Evolutionary conservation across 2,888 invertebrate species (phyloP).

Genomic region (Acrocera orbiculus): DNA sequence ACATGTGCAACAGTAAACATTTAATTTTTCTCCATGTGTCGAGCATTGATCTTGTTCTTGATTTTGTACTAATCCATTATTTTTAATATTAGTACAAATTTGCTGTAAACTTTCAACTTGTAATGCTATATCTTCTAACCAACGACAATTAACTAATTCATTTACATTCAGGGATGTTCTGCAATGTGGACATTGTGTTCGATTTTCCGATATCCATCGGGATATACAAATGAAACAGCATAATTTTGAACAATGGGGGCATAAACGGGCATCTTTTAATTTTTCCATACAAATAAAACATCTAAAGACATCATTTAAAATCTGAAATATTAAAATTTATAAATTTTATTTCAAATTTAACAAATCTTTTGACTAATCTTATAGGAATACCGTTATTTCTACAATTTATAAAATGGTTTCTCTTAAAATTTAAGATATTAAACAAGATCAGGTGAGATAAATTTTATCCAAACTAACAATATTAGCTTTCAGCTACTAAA

Average conservation of each 20-base stretch:
- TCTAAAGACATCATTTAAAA: conserved; percentile 77
- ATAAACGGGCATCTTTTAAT: conserved; percentile 78
- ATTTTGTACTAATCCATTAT: conserved; percentile 14
- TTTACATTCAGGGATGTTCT: no score
- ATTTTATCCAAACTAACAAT: not conserved
- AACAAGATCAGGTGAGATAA: not conserved
- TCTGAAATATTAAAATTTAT: no score
- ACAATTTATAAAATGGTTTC: no score
- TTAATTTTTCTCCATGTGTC: no score
- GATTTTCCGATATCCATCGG: conserved; percentile 68
- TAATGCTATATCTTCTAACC: no score
- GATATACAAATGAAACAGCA: conserved; percentile 88
- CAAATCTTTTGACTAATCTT: not conserved
- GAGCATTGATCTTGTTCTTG: conserved; percentile 43
- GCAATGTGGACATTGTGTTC: no score
- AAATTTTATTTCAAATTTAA: conserved; percentile 27
- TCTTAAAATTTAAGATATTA: no score
- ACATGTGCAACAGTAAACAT: no score
- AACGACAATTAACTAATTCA: no score
- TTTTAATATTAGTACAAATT: conserved; percentile 16
- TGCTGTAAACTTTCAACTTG: no score
- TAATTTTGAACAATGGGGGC: no score
- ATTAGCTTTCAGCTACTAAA: not conserved
- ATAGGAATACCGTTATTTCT: not conserved
- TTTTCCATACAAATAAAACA: conserved; percentile 94